Evolutionary conservation across 2,888 invertebrate genomes (phyloP).

Genomic region (Zonitis immaculata): DNA sequence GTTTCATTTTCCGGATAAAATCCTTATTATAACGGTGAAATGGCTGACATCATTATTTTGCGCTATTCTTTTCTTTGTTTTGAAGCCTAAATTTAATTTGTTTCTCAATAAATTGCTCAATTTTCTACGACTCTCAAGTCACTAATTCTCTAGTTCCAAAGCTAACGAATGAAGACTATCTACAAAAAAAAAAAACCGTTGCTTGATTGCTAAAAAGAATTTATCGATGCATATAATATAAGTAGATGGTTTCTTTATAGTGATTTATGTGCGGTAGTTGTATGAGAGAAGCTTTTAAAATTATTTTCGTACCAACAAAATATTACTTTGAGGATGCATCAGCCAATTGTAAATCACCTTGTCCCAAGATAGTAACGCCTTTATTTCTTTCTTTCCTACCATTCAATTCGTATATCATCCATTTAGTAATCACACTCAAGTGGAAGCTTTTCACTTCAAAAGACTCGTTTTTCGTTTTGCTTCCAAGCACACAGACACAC

Average conservation of each 20-base stretch:
- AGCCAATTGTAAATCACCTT: slow-evolving; percentile 1
- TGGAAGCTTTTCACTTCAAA: not conserved
- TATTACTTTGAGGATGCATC: not conserved
- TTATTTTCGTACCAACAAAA: not conserved
- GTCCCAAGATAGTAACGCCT: not conserved
- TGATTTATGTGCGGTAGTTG: not conserved
- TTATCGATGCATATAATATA: not conserved
- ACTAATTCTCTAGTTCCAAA: not conserved
- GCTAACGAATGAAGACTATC: not conserved
- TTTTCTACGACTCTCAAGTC: not conserved
- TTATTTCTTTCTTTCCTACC: not conserved
- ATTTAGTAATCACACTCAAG: not conserved
- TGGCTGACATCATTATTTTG: too few species aligned
- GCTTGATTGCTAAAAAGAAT: not conserved
- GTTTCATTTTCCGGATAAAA: too few species aligned
- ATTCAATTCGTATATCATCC: not conserved
- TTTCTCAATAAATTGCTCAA: not conserved
- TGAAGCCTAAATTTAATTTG: too few species aligned
- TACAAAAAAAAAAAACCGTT: not conserved
- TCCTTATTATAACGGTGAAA: too few species aligned
- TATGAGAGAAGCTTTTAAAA: not conserved
- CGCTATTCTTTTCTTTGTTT: too few species aligned
- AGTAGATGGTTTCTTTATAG: not conserved
- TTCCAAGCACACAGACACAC: too few species aligned
- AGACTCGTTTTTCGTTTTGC: not conserved